Conservation (phyloP, 2,888 invertebrate genomes). For the Melikaiella ostensackeni region DNA sequence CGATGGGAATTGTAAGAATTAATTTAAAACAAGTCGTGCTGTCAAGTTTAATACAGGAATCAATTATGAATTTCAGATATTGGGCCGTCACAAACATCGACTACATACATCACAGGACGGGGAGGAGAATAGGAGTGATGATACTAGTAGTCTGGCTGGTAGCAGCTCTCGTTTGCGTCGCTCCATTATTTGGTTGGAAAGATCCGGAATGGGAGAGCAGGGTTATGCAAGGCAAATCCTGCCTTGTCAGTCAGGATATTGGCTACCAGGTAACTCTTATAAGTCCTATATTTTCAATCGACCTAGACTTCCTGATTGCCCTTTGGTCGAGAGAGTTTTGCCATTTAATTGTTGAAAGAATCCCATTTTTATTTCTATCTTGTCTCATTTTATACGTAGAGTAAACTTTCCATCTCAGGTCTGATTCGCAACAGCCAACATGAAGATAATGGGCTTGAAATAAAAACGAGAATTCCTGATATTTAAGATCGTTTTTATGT, state of each 20-base stretch:
- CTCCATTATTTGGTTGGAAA: slow-evolving; percentile 93
- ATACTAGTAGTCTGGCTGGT: slow-evolving; percentile 91
- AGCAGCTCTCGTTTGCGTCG: slow-evolving; percentile 90
- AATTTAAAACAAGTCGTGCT: neutral
- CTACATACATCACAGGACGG: slow-evolving; percentile 91
- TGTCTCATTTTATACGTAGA: neutral
- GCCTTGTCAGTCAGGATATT: slow-evolving; percentile 91
- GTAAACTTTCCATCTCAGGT: neutral
- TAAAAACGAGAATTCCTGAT: neutral
- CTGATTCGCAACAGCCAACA: neutral
- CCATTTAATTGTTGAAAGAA: neutral
- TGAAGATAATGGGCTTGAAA: neutral
- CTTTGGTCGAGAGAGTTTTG: neutral
- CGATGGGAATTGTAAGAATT: neutral
- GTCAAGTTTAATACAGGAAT: neutral
- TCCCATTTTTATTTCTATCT: neutral
- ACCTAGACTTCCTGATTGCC: neutral
- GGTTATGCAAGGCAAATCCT: slow-evolving; percentile 82
- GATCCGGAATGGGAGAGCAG: slow-evolving; percentile 81
- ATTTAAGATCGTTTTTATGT: neutral
- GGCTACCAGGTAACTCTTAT: slow-evolving; percentile 79
- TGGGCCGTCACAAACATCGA: slow-evolving; percentile 95
- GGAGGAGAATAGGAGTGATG: slow-evolving; percentile 87
- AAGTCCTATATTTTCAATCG: slow-evolving; percentile 4
- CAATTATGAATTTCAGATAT: slow-evolving; percentile 80